phyloP scores from a whole-genome alignment of 2,113 vertebrate genomes.

The Falco punctatus region DNA sequence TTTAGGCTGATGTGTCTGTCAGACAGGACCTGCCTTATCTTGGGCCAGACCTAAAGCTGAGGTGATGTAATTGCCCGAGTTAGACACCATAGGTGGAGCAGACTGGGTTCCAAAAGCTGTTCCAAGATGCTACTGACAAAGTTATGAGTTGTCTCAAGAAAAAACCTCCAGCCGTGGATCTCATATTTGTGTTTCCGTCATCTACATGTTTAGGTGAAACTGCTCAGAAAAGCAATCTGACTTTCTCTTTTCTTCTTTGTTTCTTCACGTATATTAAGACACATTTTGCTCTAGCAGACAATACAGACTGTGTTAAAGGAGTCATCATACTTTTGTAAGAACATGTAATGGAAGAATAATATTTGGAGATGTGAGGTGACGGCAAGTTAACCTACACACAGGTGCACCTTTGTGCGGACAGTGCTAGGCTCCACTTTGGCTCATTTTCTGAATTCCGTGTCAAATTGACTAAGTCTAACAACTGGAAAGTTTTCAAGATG shows the following conservation, averaged over 20 bases:
- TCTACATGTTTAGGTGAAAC: background rate
- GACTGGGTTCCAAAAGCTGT: background rate
- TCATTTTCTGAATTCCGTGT: constrained; percentile 34
- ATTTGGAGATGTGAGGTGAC: constrained; percentile 8
- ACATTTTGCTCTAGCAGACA: background rate
- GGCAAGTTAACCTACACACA: background rate
- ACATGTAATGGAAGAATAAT: background rate
- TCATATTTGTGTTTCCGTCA: background rate
- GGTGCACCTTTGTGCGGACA: background rate
- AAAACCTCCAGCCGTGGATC: background rate
- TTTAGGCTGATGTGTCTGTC: background rate
- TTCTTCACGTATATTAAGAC: background rate
- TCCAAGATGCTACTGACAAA: background rate
- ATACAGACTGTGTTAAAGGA: background rate
- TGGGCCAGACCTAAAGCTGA: background rate
- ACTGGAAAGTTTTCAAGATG: background rate
- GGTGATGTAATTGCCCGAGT: background rate
- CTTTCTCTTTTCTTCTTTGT: background rate
- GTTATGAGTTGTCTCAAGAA: background rate
- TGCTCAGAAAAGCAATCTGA: background rate
- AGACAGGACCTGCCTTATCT: background rate
- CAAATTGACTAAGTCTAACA: background rate
- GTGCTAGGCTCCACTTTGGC: background rate
- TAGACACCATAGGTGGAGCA: background rate
- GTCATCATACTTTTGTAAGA: background rate